Base-by-base conservation (phyloP, 30 jellyfish, hydroid and myxozoan genomes). In the Aurelia aurita region DNA sequence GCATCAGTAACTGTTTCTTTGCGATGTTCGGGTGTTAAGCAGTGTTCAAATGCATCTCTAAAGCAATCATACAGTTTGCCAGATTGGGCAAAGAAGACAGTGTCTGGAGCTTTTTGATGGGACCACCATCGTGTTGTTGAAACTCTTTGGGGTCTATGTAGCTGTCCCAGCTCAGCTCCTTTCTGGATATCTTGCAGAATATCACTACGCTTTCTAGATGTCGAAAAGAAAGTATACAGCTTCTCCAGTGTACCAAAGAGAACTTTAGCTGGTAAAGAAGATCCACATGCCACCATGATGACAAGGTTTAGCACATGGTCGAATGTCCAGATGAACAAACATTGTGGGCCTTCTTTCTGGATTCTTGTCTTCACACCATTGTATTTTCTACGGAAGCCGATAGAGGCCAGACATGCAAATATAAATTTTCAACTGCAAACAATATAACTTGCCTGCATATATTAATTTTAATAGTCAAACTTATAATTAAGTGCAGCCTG, bases 271-370 rank as follows among this genome's bases (percentile, higher is more conserved):
- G 93, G 61, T 26, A 83, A 26, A 26, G 79, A 70, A 47, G 93
- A 83, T 32, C 87, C 71, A 35, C 87, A 83, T 20, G 80, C 87
- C 65, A 87, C 93, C n/a, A 83, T 54, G 69, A 83, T 83, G 55
- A 83, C 87, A 15, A 83, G 87, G 80, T 83, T 71, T 19, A 83
- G 69, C 60, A n/a, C n/a, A n/a, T n/a, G n/a, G n/a, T n/a, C n/a
- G n/a, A n/a, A n/a, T n/a, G n/a, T n/a, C n/a, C n/a, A 83, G 61
- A 57, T 70, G 93, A 59, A 69, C 87, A 58, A 70, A 83, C 22
- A 72, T 83, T 82, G 77, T 25, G 93, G 87, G 59, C 81, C 44
- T 51, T 55, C 93, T 70, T 27, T 69, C 44, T 83, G 93, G 81
- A 71, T 60, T 53, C 68, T 53, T 20, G 93, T 16, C 58, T 83